These are phyloP conservation scores for Microctonus brassicae DNA, from an alignment of 2,888 invertebrate genomes.

Conservation along the genomic window DNA sequence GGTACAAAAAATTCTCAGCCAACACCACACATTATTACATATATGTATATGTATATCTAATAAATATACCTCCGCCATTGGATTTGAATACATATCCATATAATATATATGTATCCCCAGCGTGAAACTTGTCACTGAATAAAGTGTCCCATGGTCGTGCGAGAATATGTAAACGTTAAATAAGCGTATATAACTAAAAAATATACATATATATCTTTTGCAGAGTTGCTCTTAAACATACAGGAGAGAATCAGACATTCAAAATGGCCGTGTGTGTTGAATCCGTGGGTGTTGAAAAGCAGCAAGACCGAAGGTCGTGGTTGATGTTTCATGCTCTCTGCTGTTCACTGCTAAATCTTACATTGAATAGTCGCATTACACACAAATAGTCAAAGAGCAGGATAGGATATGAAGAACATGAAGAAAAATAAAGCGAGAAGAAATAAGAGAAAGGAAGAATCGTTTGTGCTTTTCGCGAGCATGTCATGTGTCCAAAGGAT, in stretches of 20 bases:
- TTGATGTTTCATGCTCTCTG: conserved; percentile 38
- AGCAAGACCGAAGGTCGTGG: conserved; percentile 46
- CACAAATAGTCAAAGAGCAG: too few species aligned
- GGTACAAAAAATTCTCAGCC: conserved; percentile 14
- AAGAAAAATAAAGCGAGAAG: not conserved
- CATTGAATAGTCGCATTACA: conserved; percentile 26
- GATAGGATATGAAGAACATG: too few species aligned
- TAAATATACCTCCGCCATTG: conserved; percentile 46
- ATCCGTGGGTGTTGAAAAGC: conserved; percentile 54
- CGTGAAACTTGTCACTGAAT: conserved; percentile 54
- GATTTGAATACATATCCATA: not conserved
- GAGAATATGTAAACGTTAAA: conserved; percentile 31
- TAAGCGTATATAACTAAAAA: conserved; percentile 30
- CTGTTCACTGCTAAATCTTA: conserved; percentile 41
- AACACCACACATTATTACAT: too few species aligned
- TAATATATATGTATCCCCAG: conserved; percentile 27
- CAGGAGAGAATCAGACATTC: conserved; percentile 48
- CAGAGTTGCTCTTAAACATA: too few species aligned
- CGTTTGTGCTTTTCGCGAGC: conserved; percentile 9
- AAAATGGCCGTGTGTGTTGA: conserved; percentile 48
- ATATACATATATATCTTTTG: too few species aligned
- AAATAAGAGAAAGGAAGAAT: not conserved
- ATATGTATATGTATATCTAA: not conserved
- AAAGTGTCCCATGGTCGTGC: conserved; percentile 46
- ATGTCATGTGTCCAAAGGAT: conserved; percentile 1